Conservation (phyloP, 2,113 vertebrate genomes). For the Dascyllus trimaculatus region DNA sequence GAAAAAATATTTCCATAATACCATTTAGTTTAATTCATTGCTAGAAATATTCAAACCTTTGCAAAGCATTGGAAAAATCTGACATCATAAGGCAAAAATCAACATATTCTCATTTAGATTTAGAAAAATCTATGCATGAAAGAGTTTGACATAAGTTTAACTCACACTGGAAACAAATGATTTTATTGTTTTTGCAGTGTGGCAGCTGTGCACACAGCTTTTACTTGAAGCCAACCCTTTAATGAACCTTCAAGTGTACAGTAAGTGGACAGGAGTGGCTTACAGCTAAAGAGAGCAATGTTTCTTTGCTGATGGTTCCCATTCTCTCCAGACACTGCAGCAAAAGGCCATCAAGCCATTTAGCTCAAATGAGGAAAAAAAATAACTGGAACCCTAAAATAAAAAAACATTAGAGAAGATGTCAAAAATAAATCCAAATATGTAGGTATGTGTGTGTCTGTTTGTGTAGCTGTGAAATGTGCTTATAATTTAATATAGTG, state of each 20-base stretch:
- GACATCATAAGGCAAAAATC: neutral
- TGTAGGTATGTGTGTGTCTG: slow-evolving; percentile 63
- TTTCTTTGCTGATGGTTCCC: slow-evolving; percentile 59
- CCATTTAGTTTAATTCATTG: neutral
- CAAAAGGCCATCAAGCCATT: slow-evolving; percentile 80
- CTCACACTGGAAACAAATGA: slow-evolving; percentile 33
- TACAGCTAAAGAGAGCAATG: slow-evolving; percentile 66
- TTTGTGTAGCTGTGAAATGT: neutral
- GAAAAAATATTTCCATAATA: too few relatives aligned
- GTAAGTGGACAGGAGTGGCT: slow-evolving; percentile 74
- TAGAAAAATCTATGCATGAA: neutral
- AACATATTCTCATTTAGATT: too few relatives aligned
- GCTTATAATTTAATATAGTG: slow-evolving; percentile 18
- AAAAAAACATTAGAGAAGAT: slow-evolving; percentile 88
- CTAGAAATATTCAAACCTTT: neutral
- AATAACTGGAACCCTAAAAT: slow-evolving; percentile 71
- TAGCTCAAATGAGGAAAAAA: slow-evolving; percentile 68
- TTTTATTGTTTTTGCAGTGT: slow-evolving; percentile 38
- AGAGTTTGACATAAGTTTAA: slow-evolving; percentile 5
- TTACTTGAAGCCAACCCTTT: slow-evolving; percentile 58
- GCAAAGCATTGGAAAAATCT: neutral
- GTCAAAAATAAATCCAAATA: slow-evolving; percentile 71
- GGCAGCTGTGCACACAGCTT: slow-evolving; percentile 67
- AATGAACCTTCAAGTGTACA: slow-evolving; percentile 75
- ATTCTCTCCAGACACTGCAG: slow-evolving; percentile 56